Evolutionary conservation across 1,140 invertebrate genomes (phyloP).

Genomic region (Scylla paramamosain): DNA sequence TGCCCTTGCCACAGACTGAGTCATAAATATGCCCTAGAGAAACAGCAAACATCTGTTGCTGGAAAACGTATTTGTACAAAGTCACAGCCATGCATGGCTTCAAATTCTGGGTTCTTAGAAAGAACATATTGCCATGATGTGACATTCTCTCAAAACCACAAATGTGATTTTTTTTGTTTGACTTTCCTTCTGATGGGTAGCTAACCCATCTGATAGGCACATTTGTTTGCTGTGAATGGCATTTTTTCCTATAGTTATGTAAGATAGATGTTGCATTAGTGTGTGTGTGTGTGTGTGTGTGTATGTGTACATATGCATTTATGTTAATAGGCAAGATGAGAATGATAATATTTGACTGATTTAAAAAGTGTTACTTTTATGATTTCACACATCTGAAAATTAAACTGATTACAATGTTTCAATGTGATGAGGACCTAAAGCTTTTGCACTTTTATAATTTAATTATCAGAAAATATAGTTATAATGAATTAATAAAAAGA

Average conservation of each 20-base stretch:
- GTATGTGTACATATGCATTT: neutral
- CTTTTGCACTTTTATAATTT: conserved; percentile 74
- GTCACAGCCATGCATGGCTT: too few species aligned
- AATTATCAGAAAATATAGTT: conserved; percentile 51
- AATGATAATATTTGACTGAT: neutral
- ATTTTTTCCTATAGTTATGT: neutral
- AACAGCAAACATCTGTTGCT: too few species aligned
- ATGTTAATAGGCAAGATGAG: neutral
- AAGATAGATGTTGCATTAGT: neutral
- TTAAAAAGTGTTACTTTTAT: neutral
- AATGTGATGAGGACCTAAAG: conserved; percentile 44
- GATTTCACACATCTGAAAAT: neutral
- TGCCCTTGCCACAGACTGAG: too few species aligned
- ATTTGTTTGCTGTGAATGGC: conserved; percentile 26
- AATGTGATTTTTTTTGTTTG: too few species aligned
- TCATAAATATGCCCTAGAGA: too few species aligned
- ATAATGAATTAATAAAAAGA: neutral
- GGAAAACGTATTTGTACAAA: too few species aligned
- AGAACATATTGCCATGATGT: too few species aligned
- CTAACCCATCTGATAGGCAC: neutral
- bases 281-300: neutral
- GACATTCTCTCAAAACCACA: too few species aligned
- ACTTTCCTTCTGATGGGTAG: too few species aligned
- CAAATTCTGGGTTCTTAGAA: too few species aligned
- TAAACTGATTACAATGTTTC: neutral